Conservation (phyloP, 2,113 vertebrate genomes). For the Trachemys scripta region DNA sequence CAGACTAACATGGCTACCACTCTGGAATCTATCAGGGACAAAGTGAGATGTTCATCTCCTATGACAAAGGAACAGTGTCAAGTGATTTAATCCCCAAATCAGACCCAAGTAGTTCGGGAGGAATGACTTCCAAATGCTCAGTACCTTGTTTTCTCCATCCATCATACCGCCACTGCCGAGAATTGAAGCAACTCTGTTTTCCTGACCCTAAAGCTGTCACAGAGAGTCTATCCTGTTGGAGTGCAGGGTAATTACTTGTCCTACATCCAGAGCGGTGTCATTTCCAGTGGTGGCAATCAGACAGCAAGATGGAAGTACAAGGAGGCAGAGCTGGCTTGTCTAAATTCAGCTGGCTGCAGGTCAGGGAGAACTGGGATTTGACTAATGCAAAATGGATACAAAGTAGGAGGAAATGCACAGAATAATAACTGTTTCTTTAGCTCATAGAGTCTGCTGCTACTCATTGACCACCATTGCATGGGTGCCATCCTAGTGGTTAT, state of each 20-base stretch:
- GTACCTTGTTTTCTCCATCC: not conserved
- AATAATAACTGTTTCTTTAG: not conserved
- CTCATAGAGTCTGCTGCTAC: not conserved
- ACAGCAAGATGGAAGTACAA: not conserved
- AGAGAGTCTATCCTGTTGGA: not conserved
- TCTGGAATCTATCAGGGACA: not conserved
- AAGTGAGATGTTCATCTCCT: not conserved
- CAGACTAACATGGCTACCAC: too few relatives aligned
- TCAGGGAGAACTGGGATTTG: too few relatives aligned
- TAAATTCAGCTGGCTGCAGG: not conserved
- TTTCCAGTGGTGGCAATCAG: not conserved
- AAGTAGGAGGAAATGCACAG: accelerated
- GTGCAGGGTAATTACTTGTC: not conserved
- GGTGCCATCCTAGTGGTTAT: not conserved
- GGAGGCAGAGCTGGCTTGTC: not conserved
- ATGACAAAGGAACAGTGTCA: not conserved
- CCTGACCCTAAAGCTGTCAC: not conserved
- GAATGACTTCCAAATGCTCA: not conserved
- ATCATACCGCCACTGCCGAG: not conserved
- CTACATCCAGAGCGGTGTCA: not conserved
- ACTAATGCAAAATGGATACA: not conserved
- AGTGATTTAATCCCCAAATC: not conserved
- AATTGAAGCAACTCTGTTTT: not conserved
- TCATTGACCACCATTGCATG: not conserved
- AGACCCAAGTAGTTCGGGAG: not conserved